These are phyloP conservation scores for Ectemnius cavifrons DNA, from an alignment of 2,888 invertebrate species.

Conservation along the genomic window DNA sequence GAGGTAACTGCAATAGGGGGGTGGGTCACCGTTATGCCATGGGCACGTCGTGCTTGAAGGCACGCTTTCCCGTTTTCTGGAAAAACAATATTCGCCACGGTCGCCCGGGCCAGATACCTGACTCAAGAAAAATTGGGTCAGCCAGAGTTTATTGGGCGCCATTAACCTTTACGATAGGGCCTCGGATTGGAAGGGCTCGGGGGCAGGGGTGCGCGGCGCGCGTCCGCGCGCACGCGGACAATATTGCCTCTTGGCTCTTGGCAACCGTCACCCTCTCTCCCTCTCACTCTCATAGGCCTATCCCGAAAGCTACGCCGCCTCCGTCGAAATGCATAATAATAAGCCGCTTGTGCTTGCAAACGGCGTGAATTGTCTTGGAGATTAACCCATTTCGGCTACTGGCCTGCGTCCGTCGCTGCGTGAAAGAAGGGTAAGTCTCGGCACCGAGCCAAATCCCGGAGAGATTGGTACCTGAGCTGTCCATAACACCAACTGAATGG, in stretches of 20 bases:
- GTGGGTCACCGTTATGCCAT: conserved; percentile 19
- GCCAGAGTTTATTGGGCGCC: conserved; percentile 58
- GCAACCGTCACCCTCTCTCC: no score
- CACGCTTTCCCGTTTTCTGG: conserved; percentile 48
- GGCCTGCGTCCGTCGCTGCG: background rate
- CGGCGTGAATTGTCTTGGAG: conserved; percentile 4
- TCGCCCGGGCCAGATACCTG: conserved; percentile 43
- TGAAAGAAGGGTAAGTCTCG: background rate
- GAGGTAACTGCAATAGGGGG: no score
- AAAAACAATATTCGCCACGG: conserved; percentile 31
- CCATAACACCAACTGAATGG: no score
- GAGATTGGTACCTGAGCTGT: no score
- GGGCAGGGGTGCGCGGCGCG: background rate
- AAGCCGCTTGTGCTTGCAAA: conserved; percentile 10
- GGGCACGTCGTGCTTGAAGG: conserved; percentile 13
- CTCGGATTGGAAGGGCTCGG: conserved; percentile 14
- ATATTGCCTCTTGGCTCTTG: no score
- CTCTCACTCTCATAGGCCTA: conserved; percentile 19
- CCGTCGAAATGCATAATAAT: conserved; percentile 19
- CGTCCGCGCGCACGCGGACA: background rate
- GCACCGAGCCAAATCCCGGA: background rate
- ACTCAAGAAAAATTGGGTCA: conserved; percentile 66
- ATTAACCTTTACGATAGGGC: conserved; percentile 61
- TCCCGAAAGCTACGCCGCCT: background rate
- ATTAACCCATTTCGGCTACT: conserved; percentile 25